Percentiles rank a stretch among this genome's conserved stretches.
Evolutionary conservation across 2,888 invertebrate species (phyloP).

Genomic region (Syrista parreyssii): DNA sequence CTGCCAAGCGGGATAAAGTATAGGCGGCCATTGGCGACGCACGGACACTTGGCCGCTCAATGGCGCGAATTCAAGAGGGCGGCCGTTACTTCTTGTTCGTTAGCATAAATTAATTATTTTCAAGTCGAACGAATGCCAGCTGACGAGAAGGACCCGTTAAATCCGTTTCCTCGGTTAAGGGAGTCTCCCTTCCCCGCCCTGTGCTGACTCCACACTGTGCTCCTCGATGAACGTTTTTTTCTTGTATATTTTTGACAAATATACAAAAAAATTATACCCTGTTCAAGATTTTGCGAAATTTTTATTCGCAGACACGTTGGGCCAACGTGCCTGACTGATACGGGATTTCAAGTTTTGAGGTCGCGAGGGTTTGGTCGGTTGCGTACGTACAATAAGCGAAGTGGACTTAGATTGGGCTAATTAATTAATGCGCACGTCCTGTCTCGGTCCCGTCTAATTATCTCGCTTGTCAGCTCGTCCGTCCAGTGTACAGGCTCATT

Average conservation of each 20-base stretch:
- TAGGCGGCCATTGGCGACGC: conserved; percentile 2
- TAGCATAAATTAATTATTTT: conserved; percentile 65
- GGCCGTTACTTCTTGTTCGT: conserved; percentile 65
- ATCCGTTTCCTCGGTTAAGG: too few species aligned
- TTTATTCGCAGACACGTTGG: too few species aligned
- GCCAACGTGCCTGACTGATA: neutral
- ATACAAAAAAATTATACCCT: neutral
- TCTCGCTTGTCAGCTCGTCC: conserved; percentile 60
- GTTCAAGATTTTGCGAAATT: too few species aligned
- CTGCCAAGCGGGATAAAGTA: conserved; percentile 16
- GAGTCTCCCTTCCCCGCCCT: too few species aligned
- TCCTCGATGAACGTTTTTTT: neutral
- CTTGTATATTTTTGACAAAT: neutral
- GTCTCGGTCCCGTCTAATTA: conserved; percentile 63
- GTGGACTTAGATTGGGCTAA: conserved; percentile 65
- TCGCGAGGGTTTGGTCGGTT: conserved; percentile 36
- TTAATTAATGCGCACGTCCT: conserved; percentile 66
- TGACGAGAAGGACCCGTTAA: conserved; percentile 22
- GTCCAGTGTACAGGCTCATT: conserved; percentile 7
- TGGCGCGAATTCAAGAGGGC: conserved; percentile 64
- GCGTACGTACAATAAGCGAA: conserved; percentile 56
- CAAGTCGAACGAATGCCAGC: conserved; percentile 42
- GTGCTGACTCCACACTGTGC: neutral
- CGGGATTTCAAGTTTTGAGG: conserved; percentile 44
- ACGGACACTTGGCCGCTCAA: conserved; percentile 63